Base-by-base conservation (phyloP, 2,888 invertebrate species). In the Trichopria drosophilae region DNA sequence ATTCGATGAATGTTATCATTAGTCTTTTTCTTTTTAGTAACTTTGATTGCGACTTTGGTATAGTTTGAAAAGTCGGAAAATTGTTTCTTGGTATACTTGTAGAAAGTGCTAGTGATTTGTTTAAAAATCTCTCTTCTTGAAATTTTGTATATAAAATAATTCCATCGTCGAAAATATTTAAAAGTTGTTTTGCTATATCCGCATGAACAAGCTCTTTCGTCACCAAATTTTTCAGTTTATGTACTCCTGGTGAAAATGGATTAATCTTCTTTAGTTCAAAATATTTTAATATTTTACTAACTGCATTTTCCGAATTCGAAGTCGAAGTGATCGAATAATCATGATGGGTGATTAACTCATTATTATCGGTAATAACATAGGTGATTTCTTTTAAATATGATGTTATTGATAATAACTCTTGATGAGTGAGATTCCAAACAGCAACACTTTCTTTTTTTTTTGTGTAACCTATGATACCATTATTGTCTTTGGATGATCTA, bases 391-490 rank as follows among this genome's bases (percentile, higher is more conserved):
- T 40, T 9, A 28, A 16, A 28, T 15, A 28, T 6, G 20, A 22
- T 23, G 19, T 23, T 3, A 34, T 13, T 9, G 15, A 6, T 12
- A 43, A n/a, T 1, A 32, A 4, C 20, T 34, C 43, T 6, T 43
- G 43, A 24, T 34, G 28, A 9, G 4, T 26, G 2, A 47, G 13
- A 39, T 47, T 31, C 47, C 40, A 39, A 15, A 32, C 20, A 3
- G 39, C 18, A 7, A 47, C 20, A 18, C 3, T 31, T 10, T 40
- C 34, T 48, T 44, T 28, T 34, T 45, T 45, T 24, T 36, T 15
- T 13, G 51, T 44, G 20, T 2, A 29, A 16, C 52, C 49, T 20
- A 45, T 55, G 13, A 55, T 31, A n/a, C 48, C 49, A 1, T 18
- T 20, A 19, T 12, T 7, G 22, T 44, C 26, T 44, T 48, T 55